Percentiles rank a stretch among this genome's conserved stretches.
Conservation (phyloP, 2,888 invertebrate genomes). For the Scaptomyza caliginosa region DNA sequence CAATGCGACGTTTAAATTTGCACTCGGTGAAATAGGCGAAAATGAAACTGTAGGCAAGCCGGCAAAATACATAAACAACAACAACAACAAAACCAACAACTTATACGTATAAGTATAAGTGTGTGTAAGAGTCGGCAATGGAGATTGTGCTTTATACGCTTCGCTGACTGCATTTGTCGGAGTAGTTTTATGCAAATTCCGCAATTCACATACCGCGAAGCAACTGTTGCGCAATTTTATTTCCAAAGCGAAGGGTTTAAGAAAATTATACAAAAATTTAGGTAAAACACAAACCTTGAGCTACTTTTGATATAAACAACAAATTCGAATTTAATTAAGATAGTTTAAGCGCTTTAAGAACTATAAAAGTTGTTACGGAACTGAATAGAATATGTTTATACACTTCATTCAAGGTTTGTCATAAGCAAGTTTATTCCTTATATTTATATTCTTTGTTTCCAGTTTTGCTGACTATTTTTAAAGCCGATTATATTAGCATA, state of each 20-base stretch:
- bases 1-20: constrained; percentile 70
- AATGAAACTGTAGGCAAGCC: constrained; percentile 21
- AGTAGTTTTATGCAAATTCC: constrained; percentile 30
- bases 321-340: no score
- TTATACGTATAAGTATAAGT: neutral
- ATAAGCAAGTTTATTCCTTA: neutral
- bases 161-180: constrained; percentile 14
- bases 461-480: neutral
- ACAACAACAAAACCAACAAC: neutral
- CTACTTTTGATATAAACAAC: neutral
- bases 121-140: constrained; percentile 28
- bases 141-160: constrained; percentile 39
- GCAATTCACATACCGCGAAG: neutral
- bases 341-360: no score
- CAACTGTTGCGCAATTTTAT: constrained; percentile 18
- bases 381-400: neutral
- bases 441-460: neutral
- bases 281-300: neutral
- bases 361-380: no score
- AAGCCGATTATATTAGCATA: neutral
- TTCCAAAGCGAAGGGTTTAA: neutral
- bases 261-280: neutral
- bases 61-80: constrained; percentile 23
- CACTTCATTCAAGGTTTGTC: neutral
- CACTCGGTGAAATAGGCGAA: constrained; percentile 48